These are phyloP conservation scores for Musca domestica DNA, from an alignment of 1,140 invertebrate genomes.

Conservation along the genomic window DNA sequence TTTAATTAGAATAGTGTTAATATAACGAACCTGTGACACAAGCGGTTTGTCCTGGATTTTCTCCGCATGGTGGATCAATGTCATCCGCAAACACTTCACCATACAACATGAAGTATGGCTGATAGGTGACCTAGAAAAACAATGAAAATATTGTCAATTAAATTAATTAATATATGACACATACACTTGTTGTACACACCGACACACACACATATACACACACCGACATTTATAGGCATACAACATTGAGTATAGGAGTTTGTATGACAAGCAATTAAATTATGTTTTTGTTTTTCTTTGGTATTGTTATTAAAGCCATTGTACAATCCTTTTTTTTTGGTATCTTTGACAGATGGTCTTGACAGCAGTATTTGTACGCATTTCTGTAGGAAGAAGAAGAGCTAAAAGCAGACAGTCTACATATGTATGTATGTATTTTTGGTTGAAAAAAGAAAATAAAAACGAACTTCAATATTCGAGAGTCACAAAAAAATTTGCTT, in stretches of 20 bases:
- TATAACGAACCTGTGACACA: slow-evolving; percentile 69
- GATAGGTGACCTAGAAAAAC: slow-evolving; percentile 77
- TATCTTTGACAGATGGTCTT: too few species aligned
- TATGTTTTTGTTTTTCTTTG: background rate
- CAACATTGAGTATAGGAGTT: slow-evolving; percentile 4
- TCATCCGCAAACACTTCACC: slow-evolving; percentile 95
- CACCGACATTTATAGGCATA: background rate
- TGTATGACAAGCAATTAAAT: slow-evolving; percentile 13
- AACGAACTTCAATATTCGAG: too few species aligned
- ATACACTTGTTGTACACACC: too few species aligned
- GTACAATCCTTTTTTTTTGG: background rate
- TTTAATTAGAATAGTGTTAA: background rate
- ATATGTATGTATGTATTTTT: too few species aligned
- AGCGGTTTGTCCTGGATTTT: slow-evolving; percentile 63
- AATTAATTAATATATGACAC: slow-evolving; percentile 5
- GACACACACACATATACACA: background rate
- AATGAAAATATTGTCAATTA: slow-evolving; percentile 29
- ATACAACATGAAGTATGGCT: slow-evolving; percentile 98
- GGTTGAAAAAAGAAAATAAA: too few species aligned
- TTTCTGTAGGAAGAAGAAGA: too few species aligned
- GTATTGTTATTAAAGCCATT: background rate
- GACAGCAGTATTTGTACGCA: too few species aligned
- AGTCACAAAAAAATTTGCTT: too few species aligned
- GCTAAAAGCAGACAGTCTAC: too few species aligned
- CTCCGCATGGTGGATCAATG: slow-evolving; percentile 79